Evolutionary conservation across 2,888 invertebrate species (phyloP), one percentile per base, ranked within the genome.

Genomic region (Plutella xylostella): DNA sequence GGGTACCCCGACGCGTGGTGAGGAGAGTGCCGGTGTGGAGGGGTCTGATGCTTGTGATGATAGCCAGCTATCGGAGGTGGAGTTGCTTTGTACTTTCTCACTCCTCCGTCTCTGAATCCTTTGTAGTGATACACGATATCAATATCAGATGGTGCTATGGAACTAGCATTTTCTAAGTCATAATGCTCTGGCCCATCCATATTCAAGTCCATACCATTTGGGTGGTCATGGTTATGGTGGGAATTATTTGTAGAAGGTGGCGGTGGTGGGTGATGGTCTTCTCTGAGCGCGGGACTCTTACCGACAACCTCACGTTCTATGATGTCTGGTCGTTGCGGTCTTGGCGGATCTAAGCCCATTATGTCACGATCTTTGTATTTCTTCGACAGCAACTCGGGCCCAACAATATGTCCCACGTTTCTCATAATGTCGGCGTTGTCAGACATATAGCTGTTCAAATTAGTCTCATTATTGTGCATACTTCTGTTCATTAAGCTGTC

Each of bases 41-140:
- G 85, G 1, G 87, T 85, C 56, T 89, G 88, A 61, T 93, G 93
- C 58, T 93, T 93, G 59, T 92, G 92, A 30, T 88, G 88, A 58
- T 92, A 93, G 4, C 90, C 89, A 1, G 90, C 88, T 3, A 92
- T 89, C 0, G 92, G 92, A 1, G 94, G 93, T 3, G 93, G 92
- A 3, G 93, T 93, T 2, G 93, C 91, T 75, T 94, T 95, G 65
- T 95, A 95, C 71, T 94, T 95, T 37, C 94, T 85, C 49, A 92
- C 89, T 1, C 94, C 94, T 2, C 88, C 91, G 76, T 96, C 95
- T 20, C 97, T 86, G 68, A 94, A 97, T 11, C 93, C 95, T 82
- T 97, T 96, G 67, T 98, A 98, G 69, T 98, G 97, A 61, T 96
- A 96, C 11, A 96, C 95, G 51, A 98, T 94, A 65, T 98, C 97